Evolutionary conservation across 2,113 vertebrate genomes (phyloP).

Genomic region (Campylomormyrus numenius): DNA sequence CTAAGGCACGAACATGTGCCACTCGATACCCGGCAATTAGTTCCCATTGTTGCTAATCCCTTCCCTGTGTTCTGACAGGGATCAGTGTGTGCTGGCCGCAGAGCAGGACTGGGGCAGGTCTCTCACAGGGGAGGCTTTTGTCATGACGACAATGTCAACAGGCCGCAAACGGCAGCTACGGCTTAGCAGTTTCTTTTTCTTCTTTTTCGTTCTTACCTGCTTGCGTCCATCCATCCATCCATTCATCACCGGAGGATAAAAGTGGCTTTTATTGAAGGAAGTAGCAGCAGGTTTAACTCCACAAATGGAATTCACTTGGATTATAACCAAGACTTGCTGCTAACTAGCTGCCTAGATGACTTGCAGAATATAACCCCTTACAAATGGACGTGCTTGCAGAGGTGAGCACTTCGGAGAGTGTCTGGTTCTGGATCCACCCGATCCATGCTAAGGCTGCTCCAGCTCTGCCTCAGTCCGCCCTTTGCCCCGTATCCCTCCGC

Average conservation of each 20-base stretch:
- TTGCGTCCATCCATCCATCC: not conserved
- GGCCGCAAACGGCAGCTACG: not conserved
- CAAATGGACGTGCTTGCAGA: not conserved
- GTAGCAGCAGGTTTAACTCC: not conserved
- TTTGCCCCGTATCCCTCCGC: not conserved
- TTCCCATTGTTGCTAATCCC: conserved; percentile 53
- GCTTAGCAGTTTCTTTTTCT: not conserved
- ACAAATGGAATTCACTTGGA: not conserved
- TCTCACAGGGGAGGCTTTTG: conserved; percentile 36
- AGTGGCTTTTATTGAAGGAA: not conserved
- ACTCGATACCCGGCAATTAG: conserved; percentile 61
- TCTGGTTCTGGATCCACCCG: not conserved
- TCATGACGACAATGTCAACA: conserved; percentile 35
- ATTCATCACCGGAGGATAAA: not conserved
- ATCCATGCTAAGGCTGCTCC: not conserved
- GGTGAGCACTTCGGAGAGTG: not conserved
- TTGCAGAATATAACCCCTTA: not conserved
- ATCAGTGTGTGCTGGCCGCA: conserved; percentile 35
- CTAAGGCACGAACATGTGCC: conserved; percentile 59
- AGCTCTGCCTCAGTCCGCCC: not conserved
- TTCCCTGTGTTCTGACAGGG: conserved; percentile 34
- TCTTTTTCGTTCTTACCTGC: conserved; percentile 5
- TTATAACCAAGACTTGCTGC: not conserved
- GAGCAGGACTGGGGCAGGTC: conserved; percentile 42
- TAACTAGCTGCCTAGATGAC: not conserved